These are phyloP conservation scores for Chrysolina haemoptera DNA, from an alignment of 2,888 invertebrate species.

Conservation along the genomic window DNA sequence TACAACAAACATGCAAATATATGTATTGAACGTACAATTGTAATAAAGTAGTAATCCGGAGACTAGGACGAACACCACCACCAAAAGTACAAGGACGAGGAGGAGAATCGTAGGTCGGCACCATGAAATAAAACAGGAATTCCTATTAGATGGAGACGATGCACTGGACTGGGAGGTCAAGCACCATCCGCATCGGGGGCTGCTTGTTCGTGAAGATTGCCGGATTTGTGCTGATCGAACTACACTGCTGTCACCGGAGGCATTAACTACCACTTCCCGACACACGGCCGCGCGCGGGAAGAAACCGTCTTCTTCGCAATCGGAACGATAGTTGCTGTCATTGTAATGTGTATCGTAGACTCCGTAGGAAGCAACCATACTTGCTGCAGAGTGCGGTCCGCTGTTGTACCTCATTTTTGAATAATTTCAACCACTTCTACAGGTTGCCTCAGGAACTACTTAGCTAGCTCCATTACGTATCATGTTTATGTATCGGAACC, in stretches of 20 bases:
- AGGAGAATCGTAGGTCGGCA: conserved; percentile 74
- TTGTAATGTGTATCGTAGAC: conserved; percentile 63
- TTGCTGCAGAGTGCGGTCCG: conserved; percentile 61
- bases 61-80: conserved; percentile 74
- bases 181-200: conserved; percentile 61
- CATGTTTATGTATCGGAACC: conserved; percentile 40
- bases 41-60: conserved; percentile 75
- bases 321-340: conserved; percentile 44
- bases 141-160: conserved; percentile 60
- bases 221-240: conserved; percentile 55
- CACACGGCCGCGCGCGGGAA: conserved; percentile 61
- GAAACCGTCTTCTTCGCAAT: conserved; percentile 63
- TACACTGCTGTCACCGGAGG: conserved; percentile 65
- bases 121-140: conserved; percentile 71
- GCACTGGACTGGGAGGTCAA: conserved; percentile 56
- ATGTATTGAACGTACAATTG: conserved; percentile 72
- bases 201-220: conserved; percentile 34
- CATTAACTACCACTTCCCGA: conserved; percentile 67
- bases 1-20: conserved; percentile 20
- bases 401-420: conserved; percentile 59
- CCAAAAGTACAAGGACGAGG: conserved; percentile 73
- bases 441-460: conserved; percentile 1
- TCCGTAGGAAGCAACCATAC: conserved; percentile 69
- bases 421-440: not conserved
- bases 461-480: conserved; percentile 32